Conservation (phyloP, 2,888 invertebrate genomes). For the Hydrotaea cyrtoneurina region DNA sequence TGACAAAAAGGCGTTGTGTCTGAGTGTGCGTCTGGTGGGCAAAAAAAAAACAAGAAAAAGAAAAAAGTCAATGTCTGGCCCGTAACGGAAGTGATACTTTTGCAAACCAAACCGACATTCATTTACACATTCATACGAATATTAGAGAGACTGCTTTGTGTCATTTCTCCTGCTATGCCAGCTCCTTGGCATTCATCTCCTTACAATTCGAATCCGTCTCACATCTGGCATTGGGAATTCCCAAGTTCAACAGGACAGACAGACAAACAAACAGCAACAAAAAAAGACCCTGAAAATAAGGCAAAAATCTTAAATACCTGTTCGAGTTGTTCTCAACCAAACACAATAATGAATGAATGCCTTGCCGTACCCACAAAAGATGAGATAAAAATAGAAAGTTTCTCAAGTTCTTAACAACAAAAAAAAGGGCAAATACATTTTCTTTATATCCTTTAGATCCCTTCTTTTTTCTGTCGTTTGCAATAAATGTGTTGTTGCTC, state of each 20-base stretch:
- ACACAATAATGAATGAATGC: conserved; percentile 37
- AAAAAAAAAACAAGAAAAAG: conserved; percentile 68
- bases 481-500: conserved; percentile 21
- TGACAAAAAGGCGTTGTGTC: conserved; percentile 11
- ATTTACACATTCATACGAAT: conserved; percentile 53
- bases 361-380: conserved; percentile 25
- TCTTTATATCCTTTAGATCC: conserved; percentile 24
- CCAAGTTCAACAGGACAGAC: conserved; percentile 59
- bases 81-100: conserved; percentile 68
- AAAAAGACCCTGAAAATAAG: conserved; percentile 32
- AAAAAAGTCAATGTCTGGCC: conserved; percentile 69
- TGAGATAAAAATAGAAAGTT: conserved; percentile 66
- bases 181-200: conserved; percentile 42
- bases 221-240: conserved; percentile 67
- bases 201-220: conserved; percentile 63
- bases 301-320: conserved; percentile 63
- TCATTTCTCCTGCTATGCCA: background rate
- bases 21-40: background rate
- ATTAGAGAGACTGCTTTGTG: conserved; percentile 9
- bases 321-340: conserved; percentile 60
- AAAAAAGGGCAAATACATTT: conserved; percentile 35
- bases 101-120: conserved; percentile 33
- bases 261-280: conserved; percentile 40
- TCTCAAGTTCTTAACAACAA: conserved; percentile 34
- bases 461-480: conserved; percentile 38